Conservation (phyloP, 2,797 vertebrate genomes). For the Enteromius viviparus region DNA sequence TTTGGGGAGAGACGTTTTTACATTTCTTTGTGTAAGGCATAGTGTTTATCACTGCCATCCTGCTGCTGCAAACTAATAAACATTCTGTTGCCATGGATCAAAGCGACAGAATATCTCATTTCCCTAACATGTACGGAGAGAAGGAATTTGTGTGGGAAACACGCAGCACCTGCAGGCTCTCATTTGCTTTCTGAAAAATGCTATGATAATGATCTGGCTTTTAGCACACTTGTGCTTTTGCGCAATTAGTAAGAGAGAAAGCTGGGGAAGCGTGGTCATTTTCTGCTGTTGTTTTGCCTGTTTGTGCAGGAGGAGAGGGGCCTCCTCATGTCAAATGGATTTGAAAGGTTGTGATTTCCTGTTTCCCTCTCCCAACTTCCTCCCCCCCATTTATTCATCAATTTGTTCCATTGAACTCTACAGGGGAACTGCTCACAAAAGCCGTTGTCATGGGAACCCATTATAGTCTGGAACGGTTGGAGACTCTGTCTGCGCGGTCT, state of each 20-base stretch:
- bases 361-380: slow-evolving; percentile 22
- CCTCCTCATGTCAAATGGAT: slow-evolving; percentile 50
- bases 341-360: slow-evolving; percentile 60
- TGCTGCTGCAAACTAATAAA: slow-evolving; percentile 26
- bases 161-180: slow-evolving; percentile 33
- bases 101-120: slow-evolving; percentile 1
- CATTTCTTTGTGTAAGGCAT: slow-evolving; percentile 2
- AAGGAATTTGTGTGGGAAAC: slow-evolving; percentile 2
- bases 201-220: slow-evolving; percentile 46
- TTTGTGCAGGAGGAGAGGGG: slow-evolving; percentile 34
- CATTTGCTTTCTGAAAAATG: slow-evolving; percentile 24
- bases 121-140: background rate
- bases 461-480: slow-evolving; percentile 55
- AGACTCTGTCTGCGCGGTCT: slow-evolving; percentile 26
- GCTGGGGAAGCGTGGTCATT: background rate
- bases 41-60: slow-evolving; percentile 17
- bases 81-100: slow-evolving; percentile 25
- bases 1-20: slow-evolving; percentile 1
- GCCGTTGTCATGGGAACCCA: slow-evolving; percentile 60
- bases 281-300: slow-evolving; percentile 23
- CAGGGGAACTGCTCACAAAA: slow-evolving; percentile 39
- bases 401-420: slow-evolving; percentile 51
- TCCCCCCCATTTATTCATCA: slow-evolving; percentile 37
- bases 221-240: background rate
- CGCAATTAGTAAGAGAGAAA: background rate